Evolutionary conservation across 2,113 vertebrate species (phyloP).

Genomic region (Gallinago media): DNA sequence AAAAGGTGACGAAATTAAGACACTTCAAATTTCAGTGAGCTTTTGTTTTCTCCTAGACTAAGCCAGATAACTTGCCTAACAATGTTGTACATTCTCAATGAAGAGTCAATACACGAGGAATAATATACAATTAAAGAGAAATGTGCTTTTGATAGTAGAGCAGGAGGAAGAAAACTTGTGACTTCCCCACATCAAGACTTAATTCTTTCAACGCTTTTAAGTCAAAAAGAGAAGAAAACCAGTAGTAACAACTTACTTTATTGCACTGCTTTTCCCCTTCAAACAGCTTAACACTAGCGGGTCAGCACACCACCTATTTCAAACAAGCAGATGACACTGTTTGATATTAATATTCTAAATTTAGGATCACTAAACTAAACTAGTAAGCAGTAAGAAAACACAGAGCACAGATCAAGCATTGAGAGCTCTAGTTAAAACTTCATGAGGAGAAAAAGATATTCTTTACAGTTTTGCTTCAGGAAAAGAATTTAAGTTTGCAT

Average conservation of each 20-base stretch:
- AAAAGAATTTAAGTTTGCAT: background rate
- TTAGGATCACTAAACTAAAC: background rate
- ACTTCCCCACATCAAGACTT: background rate
- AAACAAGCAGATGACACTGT: background rate
- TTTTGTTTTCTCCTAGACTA: background rate
- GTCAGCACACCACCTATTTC: slow-evolving; percentile 89
- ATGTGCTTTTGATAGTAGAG: background rate
- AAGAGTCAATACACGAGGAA: background rate
- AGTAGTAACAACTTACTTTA: slow-evolving; percentile 79
- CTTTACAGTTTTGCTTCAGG: background rate
- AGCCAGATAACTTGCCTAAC: background rate
- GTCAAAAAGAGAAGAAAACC: background rate
- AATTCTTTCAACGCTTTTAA: background rate
- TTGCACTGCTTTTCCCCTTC: slow-evolving; percentile 78
- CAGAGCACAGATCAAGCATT: background rate
- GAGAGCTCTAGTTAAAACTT: background rate
- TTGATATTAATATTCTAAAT: background rate
- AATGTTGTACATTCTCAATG: background rate
- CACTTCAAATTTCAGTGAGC: background rate
- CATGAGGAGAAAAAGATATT: background rate
- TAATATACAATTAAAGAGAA: background rate
- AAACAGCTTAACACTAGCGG: slow-evolving; percentile 81
- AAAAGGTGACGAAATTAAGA: background rate
- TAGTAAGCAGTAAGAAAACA: background rate
- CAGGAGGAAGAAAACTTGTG: background rate